Evolutionary conservation across 1,140 invertebrate genomes (phyloP).

Genomic region (Akabosia matsudoensis): DNA sequence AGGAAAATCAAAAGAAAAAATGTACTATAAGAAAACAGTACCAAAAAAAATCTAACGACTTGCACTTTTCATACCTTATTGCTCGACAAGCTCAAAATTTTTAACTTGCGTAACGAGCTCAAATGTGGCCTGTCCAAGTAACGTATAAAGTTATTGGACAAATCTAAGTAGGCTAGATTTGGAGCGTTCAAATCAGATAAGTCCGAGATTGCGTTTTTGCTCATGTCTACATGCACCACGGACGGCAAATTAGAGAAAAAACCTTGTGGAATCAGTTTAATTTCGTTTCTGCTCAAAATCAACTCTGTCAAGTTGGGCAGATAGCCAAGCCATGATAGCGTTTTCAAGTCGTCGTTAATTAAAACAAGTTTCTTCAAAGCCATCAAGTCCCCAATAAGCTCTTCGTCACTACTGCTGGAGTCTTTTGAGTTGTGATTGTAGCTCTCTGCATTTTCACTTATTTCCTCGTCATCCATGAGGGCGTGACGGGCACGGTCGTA

Average conservation of each 20-base stretch:
- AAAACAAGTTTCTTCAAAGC: slow-evolving; percentile 3
- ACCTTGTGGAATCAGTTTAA: slow-evolving; percentile 25
- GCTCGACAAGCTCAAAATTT: slow-evolving; percentile 29
- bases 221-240: slow-evolving; percentile 25
- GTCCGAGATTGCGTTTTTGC: slow-evolving; percentile 34
- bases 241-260: slow-evolving; percentile 29
- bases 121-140: slow-evolving; percentile 25
- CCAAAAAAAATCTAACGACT: no score
- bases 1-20: background rate
- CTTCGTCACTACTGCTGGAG: background rate
- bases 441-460: background rate
- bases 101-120: slow-evolving; percentile 23
- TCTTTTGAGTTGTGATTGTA: background rate
- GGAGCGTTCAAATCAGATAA: slow-evolving; percentile 26
- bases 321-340: slow-evolving; percentile 7
- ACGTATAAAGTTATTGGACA: slow-evolving; percentile 32
- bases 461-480: background rate
- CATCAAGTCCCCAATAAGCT: slow-evolving; percentile 17
- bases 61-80: slow-evolving; percentile 40
- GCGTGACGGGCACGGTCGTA: background rate
- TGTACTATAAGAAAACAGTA: background rate
- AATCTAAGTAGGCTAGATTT: slow-evolving; percentile 21
- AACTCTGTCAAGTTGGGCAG: slow-evolving; percentile 26
- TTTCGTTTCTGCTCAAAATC: slow-evolving; percentile 29
- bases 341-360: slow-evolving; percentile 17